A percentile compares a stretch with the other conserved stretches of the same genome.
These are phyloP conservation scores for Mellivora capensis DNA, from an alignment of 2,113 vertebrate species.

Conservation along the genomic window DNA sequence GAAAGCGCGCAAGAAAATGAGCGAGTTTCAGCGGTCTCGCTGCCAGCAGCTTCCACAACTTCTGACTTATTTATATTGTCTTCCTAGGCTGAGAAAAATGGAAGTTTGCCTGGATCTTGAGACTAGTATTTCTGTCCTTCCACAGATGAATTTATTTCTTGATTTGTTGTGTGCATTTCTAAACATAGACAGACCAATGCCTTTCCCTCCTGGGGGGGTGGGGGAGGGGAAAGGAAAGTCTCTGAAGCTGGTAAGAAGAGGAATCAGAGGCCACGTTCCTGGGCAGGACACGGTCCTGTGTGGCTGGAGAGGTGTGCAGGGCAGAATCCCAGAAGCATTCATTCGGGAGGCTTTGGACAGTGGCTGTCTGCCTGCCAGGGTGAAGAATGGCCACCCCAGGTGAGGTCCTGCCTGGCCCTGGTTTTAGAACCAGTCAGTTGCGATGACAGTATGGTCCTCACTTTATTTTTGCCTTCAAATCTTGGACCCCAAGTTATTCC, in stretches of 20 bases:
- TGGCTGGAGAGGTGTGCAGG: neutral
- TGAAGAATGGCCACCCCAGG: neutral
- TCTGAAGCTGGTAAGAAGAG: neutral
- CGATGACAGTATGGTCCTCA: neutral
- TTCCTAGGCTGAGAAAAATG: slow-evolving; percentile 41
- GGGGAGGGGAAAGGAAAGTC: too few species aligned
- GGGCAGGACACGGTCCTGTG: accelerated
- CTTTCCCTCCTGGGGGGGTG: neutral
- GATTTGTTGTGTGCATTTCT: slow-evolving; percentile 26
- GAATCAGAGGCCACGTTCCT: accelerated
- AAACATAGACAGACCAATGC: slow-evolving; percentile 21
- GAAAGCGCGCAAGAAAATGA: neutral
- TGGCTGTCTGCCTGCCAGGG: neutral
- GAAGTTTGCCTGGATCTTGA: slow-evolving; percentile 50
- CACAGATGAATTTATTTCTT: slow-evolving; percentile 22
- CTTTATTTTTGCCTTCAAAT: slow-evolving; percentile 37
- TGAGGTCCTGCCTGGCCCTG: neutral
- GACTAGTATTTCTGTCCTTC: slow-evolving; percentile 30
- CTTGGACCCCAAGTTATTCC: slow-evolving; percentile 28
- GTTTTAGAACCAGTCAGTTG: neutral
- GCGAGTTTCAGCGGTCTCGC: neutral
- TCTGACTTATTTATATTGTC: slow-evolving; percentile 53
- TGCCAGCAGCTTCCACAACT: neutral
- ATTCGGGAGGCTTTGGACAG: neutral
- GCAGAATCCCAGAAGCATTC: neutral